phyloP scores from a whole-genome alignment of 2,797 vertebrate genomes.

The Allobates femoralis region DNA sequence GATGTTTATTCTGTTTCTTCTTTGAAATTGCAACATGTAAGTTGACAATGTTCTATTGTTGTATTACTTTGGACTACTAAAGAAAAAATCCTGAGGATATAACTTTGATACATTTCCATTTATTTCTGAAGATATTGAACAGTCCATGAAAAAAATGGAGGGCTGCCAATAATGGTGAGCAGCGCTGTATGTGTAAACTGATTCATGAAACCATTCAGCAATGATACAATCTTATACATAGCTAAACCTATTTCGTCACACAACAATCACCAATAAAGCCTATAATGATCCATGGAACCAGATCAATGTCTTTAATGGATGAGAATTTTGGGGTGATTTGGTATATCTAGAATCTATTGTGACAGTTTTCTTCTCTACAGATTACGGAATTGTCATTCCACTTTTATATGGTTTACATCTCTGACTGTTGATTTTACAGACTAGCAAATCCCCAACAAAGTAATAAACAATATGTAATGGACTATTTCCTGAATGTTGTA shows the following conservation, averaged over 20 bases:
- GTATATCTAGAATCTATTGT: neutral
- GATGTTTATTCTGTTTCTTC: neutral
- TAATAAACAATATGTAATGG: neutral
- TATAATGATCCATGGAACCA: neutral
- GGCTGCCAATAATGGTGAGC: neutral
- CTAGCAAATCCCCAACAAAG: neutral
- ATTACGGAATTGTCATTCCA: neutral
- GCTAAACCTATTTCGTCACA: neutral
- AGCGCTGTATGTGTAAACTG: neutral
- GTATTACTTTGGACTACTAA: too few species aligned
- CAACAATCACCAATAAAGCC: neutral
- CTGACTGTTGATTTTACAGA: neutral
- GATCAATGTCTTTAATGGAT: neutral
- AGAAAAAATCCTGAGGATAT: too few species aligned
- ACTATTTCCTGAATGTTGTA: neutral
- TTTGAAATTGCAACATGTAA: too few species aligned
- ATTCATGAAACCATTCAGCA: neutral
- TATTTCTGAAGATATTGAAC: too few species aligned
- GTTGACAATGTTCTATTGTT: too few species aligned
- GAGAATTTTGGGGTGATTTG: neutral
- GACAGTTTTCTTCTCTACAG: neutral
- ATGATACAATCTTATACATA: neutral
- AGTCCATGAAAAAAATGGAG: too few species aligned
- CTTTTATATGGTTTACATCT: neutral
- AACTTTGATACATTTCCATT: too few species aligned